Evolutionary conservation across 2,113 vertebrate species (phyloP).

Genomic region (Caranx melampygus): DNA sequence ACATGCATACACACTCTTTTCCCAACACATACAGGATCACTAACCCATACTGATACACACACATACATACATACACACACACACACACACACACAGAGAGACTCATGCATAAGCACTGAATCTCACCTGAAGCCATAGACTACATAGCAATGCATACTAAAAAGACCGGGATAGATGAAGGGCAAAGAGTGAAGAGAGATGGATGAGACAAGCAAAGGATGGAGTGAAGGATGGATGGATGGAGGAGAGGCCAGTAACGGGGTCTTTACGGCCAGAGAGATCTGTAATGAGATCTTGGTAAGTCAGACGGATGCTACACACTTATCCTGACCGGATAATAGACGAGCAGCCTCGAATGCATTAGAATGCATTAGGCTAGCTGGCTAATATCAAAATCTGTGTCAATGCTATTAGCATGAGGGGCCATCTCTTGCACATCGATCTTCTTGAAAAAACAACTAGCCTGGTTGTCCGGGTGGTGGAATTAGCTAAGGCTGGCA

Average conservation of each 20-base stretch:
- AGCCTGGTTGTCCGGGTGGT: constrained; percentile 23
- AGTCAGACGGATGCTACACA: constrained; percentile 65
- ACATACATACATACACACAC: constrained; percentile 7
- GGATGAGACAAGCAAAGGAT: constrained; percentile 68
- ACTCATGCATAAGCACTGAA: constrained; percentile 63
- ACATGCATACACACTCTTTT: constrained; percentile 36
- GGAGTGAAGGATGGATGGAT: constrained; percentile 50
- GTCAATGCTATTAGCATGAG: constrained; percentile 55
- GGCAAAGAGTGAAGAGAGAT: constrained; percentile 51
- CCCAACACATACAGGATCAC: constrained; percentile 12
- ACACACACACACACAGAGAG: constrained; percentile 32
- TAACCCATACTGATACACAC: constrained; percentile 16
- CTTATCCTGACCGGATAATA: constrained; percentile 47
- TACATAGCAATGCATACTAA: constrained; percentile 75
- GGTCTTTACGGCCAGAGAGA: constrained; percentile 53
- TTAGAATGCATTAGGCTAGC: constrained; percentile 62
- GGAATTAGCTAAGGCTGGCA: constrained; percentile 47
- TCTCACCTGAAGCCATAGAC: constrained; percentile 68
- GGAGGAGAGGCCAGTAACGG: constrained; percentile 27
- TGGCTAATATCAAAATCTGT: constrained; percentile 63
- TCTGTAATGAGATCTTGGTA: constrained; percentile 75
- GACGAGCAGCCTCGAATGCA: constrained; percentile 40
- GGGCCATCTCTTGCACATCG: constrained; percentile 32
- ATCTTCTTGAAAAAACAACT: constrained; percentile 43
- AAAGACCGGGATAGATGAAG: constrained; percentile 52